Conservation (phyloP, 2,797 vertebrate species). For the Hippopotamyrus pictus region DNA sequence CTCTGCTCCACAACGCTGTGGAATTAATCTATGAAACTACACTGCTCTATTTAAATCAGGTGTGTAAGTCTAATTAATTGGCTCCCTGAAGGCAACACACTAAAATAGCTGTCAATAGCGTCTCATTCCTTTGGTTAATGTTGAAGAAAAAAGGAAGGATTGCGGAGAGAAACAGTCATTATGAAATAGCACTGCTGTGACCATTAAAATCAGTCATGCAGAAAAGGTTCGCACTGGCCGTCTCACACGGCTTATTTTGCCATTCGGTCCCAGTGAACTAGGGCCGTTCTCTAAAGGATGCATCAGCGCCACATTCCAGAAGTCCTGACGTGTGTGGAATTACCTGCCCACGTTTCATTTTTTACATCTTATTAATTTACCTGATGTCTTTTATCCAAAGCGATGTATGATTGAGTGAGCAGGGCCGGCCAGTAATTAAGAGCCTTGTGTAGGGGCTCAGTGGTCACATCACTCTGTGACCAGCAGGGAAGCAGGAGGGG, state of each 20-base stretch:
- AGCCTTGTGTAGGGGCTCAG: not conserved
- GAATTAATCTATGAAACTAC: not conserved
- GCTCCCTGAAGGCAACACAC: constrained; percentile 3
- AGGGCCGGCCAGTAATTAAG: not conserved
- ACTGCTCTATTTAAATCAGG: constrained; percentile 9
- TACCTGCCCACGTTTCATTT: not conserved
- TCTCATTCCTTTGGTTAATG: constrained; percentile 6
- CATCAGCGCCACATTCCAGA: not conserved
- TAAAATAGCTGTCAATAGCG: constrained; percentile 20
- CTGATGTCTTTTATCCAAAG: not conserved
- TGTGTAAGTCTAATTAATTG: constrained; percentile 16
- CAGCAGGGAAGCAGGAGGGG: not conserved
- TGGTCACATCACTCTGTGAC: not conserved
- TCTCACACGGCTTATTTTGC: not conserved
- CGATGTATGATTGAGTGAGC: not conserved
- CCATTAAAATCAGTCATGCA: constrained; percentile 18
- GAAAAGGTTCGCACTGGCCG: not conserved
- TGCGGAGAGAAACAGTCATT: constrained; percentile 15
- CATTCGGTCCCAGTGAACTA: not conserved
- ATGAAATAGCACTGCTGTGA: constrained; percentile 10
- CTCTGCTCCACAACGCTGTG: not conserved
- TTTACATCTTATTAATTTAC: not conserved
- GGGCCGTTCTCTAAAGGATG: not conserved
- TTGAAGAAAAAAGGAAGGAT: constrained; percentile 6
- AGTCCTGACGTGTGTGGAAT: not conserved